Percentiles rank a stretch among this genome's conserved stretches.
phyloP scores from a whole-genome alignment of 2,888 invertebrate genomes.

The Nemotelus pantherinus region DNA sequence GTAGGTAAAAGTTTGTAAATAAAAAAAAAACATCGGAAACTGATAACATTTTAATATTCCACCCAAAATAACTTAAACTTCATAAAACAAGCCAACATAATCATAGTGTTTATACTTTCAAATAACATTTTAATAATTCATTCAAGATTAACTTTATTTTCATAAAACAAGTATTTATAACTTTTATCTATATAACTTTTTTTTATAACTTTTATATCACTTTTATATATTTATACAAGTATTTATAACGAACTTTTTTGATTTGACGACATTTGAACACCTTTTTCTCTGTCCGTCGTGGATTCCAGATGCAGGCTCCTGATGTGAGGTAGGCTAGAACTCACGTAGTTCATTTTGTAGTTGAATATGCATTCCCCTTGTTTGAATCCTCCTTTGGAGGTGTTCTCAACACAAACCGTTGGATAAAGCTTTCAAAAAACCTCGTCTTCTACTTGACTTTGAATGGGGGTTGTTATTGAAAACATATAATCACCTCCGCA shows the following conservation, averaged over 20 bases:
- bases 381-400: neutral
- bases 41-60: neutral
- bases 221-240: neutral
- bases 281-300: conserved; percentile 2
- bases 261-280: conserved; percentile 3
- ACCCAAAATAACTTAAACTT: neutral
- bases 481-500: neutral
- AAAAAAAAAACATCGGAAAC: neutral
- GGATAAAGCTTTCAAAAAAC: conserved; percentile 5
- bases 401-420: neutral
- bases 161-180: neutral
- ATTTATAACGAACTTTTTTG: neutral
- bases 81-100: neutral
- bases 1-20: neutral
- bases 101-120: neutral
- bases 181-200: neutral
- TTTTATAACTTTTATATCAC: neutral
- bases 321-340: conserved; percentile 2
- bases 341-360: conserved; percentile 8
- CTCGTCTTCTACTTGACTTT: neutral
- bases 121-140: neutral
- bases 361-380: neutral
- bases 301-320: neutral
- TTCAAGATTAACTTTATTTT: neutral
- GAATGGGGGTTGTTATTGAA: neutral